Evolutionary conservation across 2,113 vertebrate species (phyloP).

Genomic region (Pipra filicauda): DNA sequence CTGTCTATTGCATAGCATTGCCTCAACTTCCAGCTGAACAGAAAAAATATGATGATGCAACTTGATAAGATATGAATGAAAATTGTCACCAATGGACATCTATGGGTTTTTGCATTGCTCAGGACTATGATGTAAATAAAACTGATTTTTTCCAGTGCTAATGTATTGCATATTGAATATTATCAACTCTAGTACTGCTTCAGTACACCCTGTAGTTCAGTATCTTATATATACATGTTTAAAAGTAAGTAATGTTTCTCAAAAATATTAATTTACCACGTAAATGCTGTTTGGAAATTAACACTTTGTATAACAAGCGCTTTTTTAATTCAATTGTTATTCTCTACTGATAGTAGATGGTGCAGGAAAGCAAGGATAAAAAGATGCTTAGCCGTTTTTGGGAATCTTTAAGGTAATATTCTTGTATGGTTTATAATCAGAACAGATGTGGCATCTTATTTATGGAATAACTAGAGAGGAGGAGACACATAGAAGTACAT

Average conservation of each 20-base stretch:
- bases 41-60: conserved; percentile 12
- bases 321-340: not conserved
- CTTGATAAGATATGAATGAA: conserved; percentile 16
- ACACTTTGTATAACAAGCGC: not conserved
- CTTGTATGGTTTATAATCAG: conserved; percentile 1
- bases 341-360: not conserved
- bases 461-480: not conserved
- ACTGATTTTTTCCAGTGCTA: not conserved
- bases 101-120: conserved; percentile 7
- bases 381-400: not conserved
- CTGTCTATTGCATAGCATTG: not conserved
- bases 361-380: not conserved
- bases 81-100: conserved; percentile 10
- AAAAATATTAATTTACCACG: not conserved
- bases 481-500: not conserved
- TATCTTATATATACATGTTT: not conserved
- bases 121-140: not conserved
- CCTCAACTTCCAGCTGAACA: not conserved
- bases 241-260: not conserved
- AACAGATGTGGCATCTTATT: not conserved
- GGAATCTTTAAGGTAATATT: conserved; percentile 17
- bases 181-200: not conserved
- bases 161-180: not conserved
- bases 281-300: not conserved
- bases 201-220: not conserved